Conservation (phyloP, 2,113 vertebrate genomes). For the Arvicanthis niloticus region DNA sequence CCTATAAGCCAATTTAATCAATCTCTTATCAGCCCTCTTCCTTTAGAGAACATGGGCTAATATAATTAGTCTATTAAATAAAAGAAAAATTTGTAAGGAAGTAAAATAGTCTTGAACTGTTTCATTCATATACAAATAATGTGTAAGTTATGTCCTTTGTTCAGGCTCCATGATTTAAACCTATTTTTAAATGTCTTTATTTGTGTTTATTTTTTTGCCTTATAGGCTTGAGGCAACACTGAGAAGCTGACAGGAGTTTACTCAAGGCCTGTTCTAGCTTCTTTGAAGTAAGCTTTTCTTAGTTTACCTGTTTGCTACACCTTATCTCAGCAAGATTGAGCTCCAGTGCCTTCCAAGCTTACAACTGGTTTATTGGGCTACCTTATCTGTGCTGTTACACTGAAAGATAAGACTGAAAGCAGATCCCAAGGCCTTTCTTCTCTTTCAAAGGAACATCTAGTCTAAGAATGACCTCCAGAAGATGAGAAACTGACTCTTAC, state of each 20-base stretch:
- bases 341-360: background rate
- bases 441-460: background rate
- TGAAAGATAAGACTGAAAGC: background rate
- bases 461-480: conserved; percentile 39
- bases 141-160: background rate
- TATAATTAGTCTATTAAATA: conserved; percentile 6
- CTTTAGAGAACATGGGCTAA: background rate
- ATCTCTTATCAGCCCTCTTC: background rate
- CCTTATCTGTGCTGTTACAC: background rate
- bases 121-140: conserved; percentile 21
- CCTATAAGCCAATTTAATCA: background rate
- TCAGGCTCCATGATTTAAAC: background rate
- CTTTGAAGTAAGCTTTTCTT: conserved; percentile 34
- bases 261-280: conserved; percentile 26
- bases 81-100: background rate
- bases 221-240: conserved; percentile 12
- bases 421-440: conserved; percentile 1
- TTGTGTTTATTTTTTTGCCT: background rate
- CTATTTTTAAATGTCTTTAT: background rate
- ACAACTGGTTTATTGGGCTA: background rate
- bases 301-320: background rate
- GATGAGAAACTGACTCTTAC: conserved; percentile 38
- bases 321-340: conserved; percentile 45
- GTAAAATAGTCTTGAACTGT: background rate
- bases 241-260: background rate